Evolutionary conservation across 2,797 vertebrate genomes (phyloP), one percentile per base, ranked within the genome.

Genomic region (Limnodromus scolopaceus): DNA sequence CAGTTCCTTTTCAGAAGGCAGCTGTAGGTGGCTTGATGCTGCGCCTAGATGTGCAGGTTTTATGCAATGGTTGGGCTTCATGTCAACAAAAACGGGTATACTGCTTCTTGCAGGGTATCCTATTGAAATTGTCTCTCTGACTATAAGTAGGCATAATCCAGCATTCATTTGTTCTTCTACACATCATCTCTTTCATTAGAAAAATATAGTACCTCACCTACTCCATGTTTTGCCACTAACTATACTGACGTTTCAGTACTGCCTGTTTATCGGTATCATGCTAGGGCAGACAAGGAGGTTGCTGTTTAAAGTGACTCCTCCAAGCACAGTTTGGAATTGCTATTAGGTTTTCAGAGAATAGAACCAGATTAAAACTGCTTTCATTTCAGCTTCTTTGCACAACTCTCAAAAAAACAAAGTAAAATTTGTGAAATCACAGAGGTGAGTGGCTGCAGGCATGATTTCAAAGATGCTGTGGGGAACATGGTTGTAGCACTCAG

Each of bases 21-120:
- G 15, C 6, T 75, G 39, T 28, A 60, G 5, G 7, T 58, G 27
- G 5, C 19, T 84, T 77, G 27, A 49, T 51, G 11, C 4, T 64
- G 13, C 0, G 0, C 19, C 81, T n/a, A 55, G 13, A 19, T 48
- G 7, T 60, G 23, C 20, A 41, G 27, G 2, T 30, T 65, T 85
- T 36, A 7, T 69, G 16, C 49, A 34, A 8, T 34, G 2, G 49
- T 92, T 49, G 10, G 16, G 2, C 25, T 85, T 92, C 24, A 6
- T 53, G 58, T n/a, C 14, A 57, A 19, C 27, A 65, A 61, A 90
- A 54, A 9, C 7, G 70, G 14, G 2, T 46, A 4, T 74, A 43
- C 10, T 58, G 1, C 16, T 84, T 75, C 55, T 79, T 69, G 34
- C 11, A 45, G 7, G 8, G 5, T 9, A 41, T 36, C 15, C 36